Base-by-base conservation (phyloP, 2,797 vertebrate genomes). In the Antennarius maculatus region DNA sequence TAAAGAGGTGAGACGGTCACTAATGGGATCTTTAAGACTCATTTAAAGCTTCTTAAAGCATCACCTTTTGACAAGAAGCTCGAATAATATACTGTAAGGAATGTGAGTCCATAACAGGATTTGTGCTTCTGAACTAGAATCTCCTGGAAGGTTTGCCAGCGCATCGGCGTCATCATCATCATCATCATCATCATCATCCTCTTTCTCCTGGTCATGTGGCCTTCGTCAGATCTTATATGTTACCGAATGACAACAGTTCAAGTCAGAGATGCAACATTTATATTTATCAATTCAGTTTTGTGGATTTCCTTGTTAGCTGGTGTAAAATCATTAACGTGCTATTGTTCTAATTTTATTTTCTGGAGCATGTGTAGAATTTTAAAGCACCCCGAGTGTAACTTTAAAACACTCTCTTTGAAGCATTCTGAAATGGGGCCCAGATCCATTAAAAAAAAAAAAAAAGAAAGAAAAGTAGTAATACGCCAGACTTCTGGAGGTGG, bases 361-460 rank as follows among this genome's bases (percentile, higher is more conserved):
- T 14, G 14, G 28, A 48, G 23, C 7, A 1, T 0, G 6, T 29
- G 23, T 31, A 39, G 43, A 61, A 41, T 56, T 56, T 64, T 28
- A 39, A 58, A 31, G 28, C 51, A 58, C 5, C 1, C 10, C 23
- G 2, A 2, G 12, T 34, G 7, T 63, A 31, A 49, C 18, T 48
- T 18, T 70, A 47, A 15, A 63, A 56, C 29, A 56, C 53, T 42
- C 54, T 57, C 48, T 47, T 23, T 23, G 23, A 55, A 23, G 11
- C 65, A 63, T 54, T 28, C 45, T n/a, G 49, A 61, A 72, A 57
- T n/a, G 0, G 17, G 23, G 17, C 6, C 15, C 7, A 18, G 48
- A 72, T 85, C 82, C 66, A 85, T 86, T 76, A 55, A 18, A 62
- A 46, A 77, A 55, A 18, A 62, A 46, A 31, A 46, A n/a, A 76